Evolutionary conservation across 2,888 invertebrate species (phyloP).

Genomic region (Drosophila phalerata): DNA sequence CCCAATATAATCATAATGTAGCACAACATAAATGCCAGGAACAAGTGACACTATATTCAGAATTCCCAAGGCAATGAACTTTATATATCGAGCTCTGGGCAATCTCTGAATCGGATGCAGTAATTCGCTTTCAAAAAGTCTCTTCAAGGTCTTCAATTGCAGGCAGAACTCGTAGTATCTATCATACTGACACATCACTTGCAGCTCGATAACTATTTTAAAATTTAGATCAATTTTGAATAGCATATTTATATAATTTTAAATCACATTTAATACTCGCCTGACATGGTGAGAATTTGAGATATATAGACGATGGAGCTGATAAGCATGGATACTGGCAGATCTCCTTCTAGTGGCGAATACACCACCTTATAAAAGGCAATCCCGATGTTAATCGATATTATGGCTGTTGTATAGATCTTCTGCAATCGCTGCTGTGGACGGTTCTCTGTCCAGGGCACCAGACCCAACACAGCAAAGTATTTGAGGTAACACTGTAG

Average conservation of each 20-base stretch:
- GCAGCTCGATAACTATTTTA: constrained; percentile 57
- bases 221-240: not conserved
- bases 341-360: constrained; percentile 32
- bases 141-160: constrained; percentile 47
- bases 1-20: constrained; percentile 2
- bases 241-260: not conserved
- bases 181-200: constrained; percentile 59
- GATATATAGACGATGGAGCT: constrained; percentile 64
- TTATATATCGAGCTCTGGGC: constrained; percentile 35
- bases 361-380: constrained; percentile 48
- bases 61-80: constrained; percentile 38
- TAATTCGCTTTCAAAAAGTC: constrained; percentile 49
- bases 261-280: constrained; percentile 6
- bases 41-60: constrained; percentile 23
- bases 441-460: constrained; percentile 62
- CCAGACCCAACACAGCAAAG: constrained; percentile 72
- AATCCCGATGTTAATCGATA: constrained; percentile 41
- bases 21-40: constrained; percentile 15
- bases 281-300: constrained; percentile 57
- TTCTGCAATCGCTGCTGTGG: constrained; percentile 50
- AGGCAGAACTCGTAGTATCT: constrained; percentile 60
- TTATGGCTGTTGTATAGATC: constrained; percentile 61
- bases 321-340: constrained; percentile 66
- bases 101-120: constrained; percentile 17
- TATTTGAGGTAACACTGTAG: constrained; percentile 67